A percentile compares a stretch with the other conserved stretches of the same genome.
Conservation (phyloP, 2,888 invertebrate genomes). For the Tenthredo livida region DNA sequence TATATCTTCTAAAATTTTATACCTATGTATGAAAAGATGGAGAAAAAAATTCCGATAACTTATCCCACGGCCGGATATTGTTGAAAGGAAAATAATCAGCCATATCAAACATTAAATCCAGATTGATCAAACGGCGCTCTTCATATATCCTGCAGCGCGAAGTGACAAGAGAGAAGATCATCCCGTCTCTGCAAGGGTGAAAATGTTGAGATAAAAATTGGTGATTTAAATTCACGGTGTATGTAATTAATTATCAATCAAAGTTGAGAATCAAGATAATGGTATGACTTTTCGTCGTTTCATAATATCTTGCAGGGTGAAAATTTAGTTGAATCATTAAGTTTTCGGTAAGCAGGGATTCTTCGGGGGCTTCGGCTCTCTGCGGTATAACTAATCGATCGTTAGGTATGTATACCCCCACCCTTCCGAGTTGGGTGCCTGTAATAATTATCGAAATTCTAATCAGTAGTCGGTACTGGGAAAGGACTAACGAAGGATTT, state of each 20-base stretch:
- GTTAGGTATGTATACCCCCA: background rate
- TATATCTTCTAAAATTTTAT: no score
- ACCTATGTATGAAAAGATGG: no score
- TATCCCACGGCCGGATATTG: no score
- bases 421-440: background rate
- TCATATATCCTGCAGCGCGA: no score
- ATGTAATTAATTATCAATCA: background rate
- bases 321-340: background rate
- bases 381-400: background rate
- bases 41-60: background rate
- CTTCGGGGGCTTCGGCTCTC: background rate
- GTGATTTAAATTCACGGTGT: no score
- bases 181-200: no score
- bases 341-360: background rate
- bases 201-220: no score
- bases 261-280: background rate
- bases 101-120: no score
- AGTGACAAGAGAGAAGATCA: no score
- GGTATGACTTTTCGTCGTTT: background rate
- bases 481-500: slow-evolving; percentile 22
- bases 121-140: no score
- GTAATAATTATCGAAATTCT: slow-evolving; percentile 36
- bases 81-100: no score
- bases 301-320: background rate
- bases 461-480: slow-evolving; percentile 16